Evolutionary conservation across 2,113 vertebrate species (phyloP).

Genomic region (Pitta sordida): DNA sequence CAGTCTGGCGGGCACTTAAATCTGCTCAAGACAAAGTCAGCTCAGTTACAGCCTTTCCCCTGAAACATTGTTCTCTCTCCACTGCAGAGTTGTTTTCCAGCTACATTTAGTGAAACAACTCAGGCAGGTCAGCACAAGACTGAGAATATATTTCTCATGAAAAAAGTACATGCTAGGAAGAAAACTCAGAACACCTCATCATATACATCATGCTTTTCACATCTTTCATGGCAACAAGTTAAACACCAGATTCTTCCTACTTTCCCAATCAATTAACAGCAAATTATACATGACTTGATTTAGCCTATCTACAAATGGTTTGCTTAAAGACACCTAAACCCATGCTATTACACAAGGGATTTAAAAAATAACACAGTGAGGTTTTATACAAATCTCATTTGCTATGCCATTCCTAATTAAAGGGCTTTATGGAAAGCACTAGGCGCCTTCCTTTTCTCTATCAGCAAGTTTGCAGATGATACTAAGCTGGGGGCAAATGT

Average conservation of each 20-base stretch:
- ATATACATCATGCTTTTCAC: rapidly evolving
- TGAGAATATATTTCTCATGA: background rate
- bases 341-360: background rate
- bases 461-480: too few relatives aligned
- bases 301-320: background rate
- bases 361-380: background rate
- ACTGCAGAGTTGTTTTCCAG: background rate
- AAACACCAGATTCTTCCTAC: background rate
- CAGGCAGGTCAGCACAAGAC: background rate
- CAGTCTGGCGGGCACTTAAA: background rate
- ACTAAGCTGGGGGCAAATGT: too few relatives aligned
- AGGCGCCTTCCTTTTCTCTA: background rate
- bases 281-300: background rate
- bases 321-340: background rate
- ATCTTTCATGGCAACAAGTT: background rate
- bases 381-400: background rate
- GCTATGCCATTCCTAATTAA: background rate
- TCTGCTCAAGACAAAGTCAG: background rate
- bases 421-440: background rate
- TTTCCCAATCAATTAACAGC: background rate
- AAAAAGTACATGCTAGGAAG: background rate
- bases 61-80: background rate
- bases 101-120: background rate
- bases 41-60: background rate
- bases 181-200: background rate